Conservation (phyloP, 2,113 vertebrate species). For the Narcine bancroftii region DNA sequence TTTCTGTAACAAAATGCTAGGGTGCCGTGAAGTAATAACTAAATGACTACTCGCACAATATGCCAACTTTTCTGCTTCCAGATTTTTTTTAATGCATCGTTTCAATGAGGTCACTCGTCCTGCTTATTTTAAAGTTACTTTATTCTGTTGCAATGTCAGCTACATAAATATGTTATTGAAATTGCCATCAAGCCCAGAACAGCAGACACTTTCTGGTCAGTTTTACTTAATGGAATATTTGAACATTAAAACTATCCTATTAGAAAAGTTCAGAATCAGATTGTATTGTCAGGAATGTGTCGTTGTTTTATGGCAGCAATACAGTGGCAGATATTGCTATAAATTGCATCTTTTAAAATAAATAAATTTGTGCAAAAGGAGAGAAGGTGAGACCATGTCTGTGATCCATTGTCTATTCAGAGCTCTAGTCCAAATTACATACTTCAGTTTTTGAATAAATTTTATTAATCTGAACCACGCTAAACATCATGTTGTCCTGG, state of each 20-base stretch:
- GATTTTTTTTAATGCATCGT: background rate
- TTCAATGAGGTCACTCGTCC: background rate
- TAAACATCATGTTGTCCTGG: background rate
- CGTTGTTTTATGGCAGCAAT: too few relatives aligned
- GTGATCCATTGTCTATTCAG: too few relatives aligned
- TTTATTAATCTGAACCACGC: constrained; percentile 22
- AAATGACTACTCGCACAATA: background rate
- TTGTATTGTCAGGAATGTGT: too few relatives aligned
- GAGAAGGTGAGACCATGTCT: too few relatives aligned
- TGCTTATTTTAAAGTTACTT: background rate
- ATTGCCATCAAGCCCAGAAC: background rate
- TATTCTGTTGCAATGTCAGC: background rate
- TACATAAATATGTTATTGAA: background rate
- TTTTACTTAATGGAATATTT: background rate
- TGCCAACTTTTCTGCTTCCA: background rate
- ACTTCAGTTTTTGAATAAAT: constrained; percentile 17
- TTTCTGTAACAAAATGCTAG: background rate
- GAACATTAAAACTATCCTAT: background rate
- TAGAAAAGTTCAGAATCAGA: too few relatives aligned
- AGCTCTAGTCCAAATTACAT: constrained; percentile 14
- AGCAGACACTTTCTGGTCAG: background rate
- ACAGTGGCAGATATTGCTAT: too few relatives aligned
- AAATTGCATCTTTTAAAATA: too few relatives aligned
- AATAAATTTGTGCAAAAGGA: too few relatives aligned
- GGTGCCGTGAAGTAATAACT: background rate